Evolutionary conservation across 1,140 invertebrate genomes (phyloP).

Genomic region (Drosophila persimilis): DNA sequence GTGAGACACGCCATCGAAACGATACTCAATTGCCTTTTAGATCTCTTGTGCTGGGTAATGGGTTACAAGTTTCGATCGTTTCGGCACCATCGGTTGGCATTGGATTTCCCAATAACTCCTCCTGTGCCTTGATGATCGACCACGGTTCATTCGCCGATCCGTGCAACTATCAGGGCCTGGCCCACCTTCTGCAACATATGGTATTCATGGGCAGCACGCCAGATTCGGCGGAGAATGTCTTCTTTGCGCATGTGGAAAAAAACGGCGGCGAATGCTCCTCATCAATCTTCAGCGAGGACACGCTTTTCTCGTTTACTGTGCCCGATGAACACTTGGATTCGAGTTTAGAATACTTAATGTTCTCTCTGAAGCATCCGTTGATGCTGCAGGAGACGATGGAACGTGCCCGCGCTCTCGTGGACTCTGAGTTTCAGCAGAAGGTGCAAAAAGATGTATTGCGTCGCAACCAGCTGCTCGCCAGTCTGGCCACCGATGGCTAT

Average conservation of each 20-base stretch:
- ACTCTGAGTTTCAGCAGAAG: conserved; percentile 87
- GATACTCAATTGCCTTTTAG: no score
- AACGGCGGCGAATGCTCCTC: conserved; percentile 57
- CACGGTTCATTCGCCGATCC: no score
- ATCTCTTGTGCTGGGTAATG: no score
- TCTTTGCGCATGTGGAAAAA: no score
- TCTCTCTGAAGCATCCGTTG: conserved; percentile 94
- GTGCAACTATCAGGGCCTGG: conserved; percentile 86
- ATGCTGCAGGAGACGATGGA: conserved; percentile 94
- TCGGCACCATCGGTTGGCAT: conserved; percentile 83
- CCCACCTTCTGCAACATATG: conserved; percentile 89
- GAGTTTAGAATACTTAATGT: conserved; percentile 93
- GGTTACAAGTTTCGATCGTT: no score
- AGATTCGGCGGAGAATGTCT: conserved; percentile 82
- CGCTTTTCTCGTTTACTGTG: conserved; percentile 94
- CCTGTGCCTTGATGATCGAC: conserved; percentile 51
- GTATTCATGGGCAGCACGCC: conserved; percentile 93
- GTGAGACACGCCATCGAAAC: no score
- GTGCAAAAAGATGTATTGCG: conserved; percentile 64
- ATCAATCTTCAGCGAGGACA: conserved; percentile 92
- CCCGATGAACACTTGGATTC: conserved; percentile 89
- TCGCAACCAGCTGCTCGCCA: conserved; percentile 88
- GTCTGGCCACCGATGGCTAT: conserved; percentile 87
- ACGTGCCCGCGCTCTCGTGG: conserved; percentile 94
- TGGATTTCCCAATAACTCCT: conserved; percentile 83